Evolutionary conservation across 2,797 vertebrate genomes (phyloP), one percentile per base, ranked within the genome.

Genomic region (Rhinella marina): DNA sequence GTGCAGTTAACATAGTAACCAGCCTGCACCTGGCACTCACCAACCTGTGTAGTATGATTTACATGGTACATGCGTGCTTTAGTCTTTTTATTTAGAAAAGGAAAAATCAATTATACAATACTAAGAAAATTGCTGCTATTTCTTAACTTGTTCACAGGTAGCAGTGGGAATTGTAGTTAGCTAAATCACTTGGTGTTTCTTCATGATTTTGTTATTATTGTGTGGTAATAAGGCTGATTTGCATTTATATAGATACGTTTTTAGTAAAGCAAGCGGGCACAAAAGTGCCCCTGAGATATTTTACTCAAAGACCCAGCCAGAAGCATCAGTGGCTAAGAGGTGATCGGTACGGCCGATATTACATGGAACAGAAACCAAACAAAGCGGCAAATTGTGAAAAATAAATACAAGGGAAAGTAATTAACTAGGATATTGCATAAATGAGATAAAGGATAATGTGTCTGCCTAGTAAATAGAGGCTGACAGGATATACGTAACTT

Each of bases 161-260:
- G 82, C 83, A 64, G 76, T 85, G 76, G 87, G 77, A 85, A 80
- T 82, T 88, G 27, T 64, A 72, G 62, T 84, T 84, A 62, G 62
- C 54, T 50, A 81, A 88, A 88, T 85, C 1, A 75, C 83, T 81
- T 81, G 68, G 76, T 32, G 61, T 66, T 59, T 48, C 62, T 77
- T 68, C 54, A 76, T 64, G 59, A 75, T 79, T 27, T 80, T 66
- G 27, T 84, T 84, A 88, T 84, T 87, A 61, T 88, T 88, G 61
- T 29, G 76, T 73, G 50, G 81, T 88, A 88, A 88, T 88, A 85
- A 88, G 62, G 76, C 57, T 76, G 32, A 88, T 88, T 88, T 81
- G 83, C 87, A 85, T 85, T 81, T 88, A 88, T 85, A 85, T 85
- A 88, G 87, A 72, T 16, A 57, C 17, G 41, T 19, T 73, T 83